These are phyloP conservation scores for Nanger granti DNA, from an alignment of 2,113 vertebrate genomes.

Conservation along the genomic window DNA sequence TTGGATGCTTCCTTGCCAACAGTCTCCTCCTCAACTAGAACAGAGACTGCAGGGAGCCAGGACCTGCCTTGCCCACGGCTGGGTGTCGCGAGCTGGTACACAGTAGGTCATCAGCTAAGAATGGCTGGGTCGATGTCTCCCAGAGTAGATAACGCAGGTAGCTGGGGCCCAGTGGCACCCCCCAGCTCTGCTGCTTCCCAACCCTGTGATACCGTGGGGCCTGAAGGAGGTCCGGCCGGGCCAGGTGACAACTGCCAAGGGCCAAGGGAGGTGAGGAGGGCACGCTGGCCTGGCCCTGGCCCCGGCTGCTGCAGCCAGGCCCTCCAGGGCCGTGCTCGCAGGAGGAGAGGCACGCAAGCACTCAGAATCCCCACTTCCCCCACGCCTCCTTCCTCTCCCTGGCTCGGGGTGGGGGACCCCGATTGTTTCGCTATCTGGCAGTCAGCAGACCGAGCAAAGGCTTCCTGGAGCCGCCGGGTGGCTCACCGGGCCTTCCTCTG, in stretches of 20 bases:
- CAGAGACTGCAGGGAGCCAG: neutral
- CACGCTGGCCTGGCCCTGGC: neutral
- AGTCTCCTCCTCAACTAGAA: neutral
- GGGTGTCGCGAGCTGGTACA: neutral
- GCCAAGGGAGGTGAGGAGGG: neutral
- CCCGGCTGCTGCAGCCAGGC: neutral
- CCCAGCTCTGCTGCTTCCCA: neutral
- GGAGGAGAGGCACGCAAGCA: conserved; percentile 23
- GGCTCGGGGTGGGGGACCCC: conserved; percentile 58
- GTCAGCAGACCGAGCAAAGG: conserved; percentile 49
- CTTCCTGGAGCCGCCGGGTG: conserved; percentile 55
- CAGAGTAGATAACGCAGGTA: neutral
- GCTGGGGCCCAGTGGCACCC: neutral
- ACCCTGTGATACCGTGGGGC: fast-evolving
- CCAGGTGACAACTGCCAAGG: neutral
- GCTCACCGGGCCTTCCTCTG: conserved; percentile 55
- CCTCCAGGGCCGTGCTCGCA: neutral
- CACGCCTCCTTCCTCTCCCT: conserved; percentile 54
- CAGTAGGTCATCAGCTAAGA: neutral
- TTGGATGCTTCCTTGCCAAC: too few species aligned
- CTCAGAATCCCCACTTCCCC: neutral
- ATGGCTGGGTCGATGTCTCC: fast-evolving
- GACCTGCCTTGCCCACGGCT: neutral
- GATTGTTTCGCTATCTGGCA: conserved; percentile 60
- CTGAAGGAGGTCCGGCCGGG: neutral